Conservation (phyloP, 2,113 vertebrate genomes). For the Epinephelus cyanopodus region DNA sequence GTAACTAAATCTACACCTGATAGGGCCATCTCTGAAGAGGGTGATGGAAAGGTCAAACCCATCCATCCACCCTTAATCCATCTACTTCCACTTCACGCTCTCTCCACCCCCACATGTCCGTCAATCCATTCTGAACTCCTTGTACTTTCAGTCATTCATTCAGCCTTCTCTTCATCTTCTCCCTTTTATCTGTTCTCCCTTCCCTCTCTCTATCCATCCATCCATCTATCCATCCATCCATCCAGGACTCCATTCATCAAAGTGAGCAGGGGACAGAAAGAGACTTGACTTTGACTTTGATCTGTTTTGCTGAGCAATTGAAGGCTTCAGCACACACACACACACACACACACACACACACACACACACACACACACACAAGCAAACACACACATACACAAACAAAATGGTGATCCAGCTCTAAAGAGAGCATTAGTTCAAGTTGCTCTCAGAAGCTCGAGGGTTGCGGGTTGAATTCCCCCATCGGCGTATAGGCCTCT, state of each 20-base stretch:
- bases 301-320: conserved; percentile 44
- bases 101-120: neutral
- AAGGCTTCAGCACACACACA: neutral
- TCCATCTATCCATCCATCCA: conserved; percentile 26
- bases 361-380: conserved; percentile 20
- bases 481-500: conserved; percentile 1
- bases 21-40: conserved; percentile 9
- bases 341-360: conserved; percentile 3
- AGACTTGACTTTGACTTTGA: conserved; percentile 69
- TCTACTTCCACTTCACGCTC: conserved; percentile 33
- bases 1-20: neutral
- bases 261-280: conserved; percentile 50
- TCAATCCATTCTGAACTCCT: conserved; percentile 33
- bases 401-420: neutral
- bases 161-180: conserved; percentile 24
- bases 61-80: conserved; percentile 22
- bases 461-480: conserved; percentile 56
- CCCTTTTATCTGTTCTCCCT: conserved; percentile 10
- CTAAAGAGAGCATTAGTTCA: conserved; percentile 30
- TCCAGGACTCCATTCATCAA: conserved; percentile 59
- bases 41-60: conserved; percentile 59
- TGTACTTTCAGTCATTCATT: conserved; percentile 47
- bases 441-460: conserved; percentile 7
- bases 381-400: conserved; percentile 9
- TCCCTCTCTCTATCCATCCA: neutral